Evolutionary conservation across 2,113 vertebrate genomes (phyloP).

Genomic region (Saccopteryx leptura): DNA sequence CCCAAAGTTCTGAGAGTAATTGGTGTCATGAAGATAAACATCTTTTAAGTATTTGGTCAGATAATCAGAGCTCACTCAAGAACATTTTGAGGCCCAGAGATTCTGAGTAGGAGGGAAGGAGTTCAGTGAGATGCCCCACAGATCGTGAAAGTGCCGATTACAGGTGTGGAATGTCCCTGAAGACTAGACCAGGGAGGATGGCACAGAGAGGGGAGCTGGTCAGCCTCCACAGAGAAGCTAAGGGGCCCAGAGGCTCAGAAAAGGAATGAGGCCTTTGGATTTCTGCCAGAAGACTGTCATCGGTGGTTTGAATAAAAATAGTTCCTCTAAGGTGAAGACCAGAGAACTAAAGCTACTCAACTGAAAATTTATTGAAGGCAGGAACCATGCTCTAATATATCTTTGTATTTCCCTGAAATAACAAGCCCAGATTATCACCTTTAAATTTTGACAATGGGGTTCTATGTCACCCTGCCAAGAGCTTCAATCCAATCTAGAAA

Average conservation of each 20-base stretch:
- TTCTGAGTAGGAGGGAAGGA: not conserved
- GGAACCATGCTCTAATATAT: not conserved
- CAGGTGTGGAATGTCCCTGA: not conserved
- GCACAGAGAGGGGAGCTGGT: not conserved
- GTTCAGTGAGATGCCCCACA: not conserved
- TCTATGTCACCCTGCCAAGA: not conserved
- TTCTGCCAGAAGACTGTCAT: conserved; percentile 48
- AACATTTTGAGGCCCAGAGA: not conserved
- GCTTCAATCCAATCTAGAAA: not conserved
- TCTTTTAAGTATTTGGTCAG: not conserved
- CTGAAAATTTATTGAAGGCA: not conserved
- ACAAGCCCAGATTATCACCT: not conserved
- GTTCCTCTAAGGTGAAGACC: conserved; percentile 55
- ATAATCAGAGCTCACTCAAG: not conserved
- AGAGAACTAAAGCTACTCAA: not conserved
- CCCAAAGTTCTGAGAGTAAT: not conserved
- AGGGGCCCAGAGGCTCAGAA: not conserved
- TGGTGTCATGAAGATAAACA: not conserved
- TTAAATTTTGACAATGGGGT: not conserved
- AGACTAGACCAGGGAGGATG: not conserved
- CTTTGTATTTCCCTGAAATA: conserved; percentile 43
- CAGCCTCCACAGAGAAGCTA: not conserved
- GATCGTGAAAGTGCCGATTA: not conserved
- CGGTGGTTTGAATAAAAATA: conserved; percentile 58
- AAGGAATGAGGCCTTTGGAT: not conserved